Percentiles rank a stretch among this genome's conserved stretches.
These are phyloP conservation scores for Aromia moschata DNA, from an alignment of 2,888 invertebrate genomes.

Conservation along the genomic window DNA sequence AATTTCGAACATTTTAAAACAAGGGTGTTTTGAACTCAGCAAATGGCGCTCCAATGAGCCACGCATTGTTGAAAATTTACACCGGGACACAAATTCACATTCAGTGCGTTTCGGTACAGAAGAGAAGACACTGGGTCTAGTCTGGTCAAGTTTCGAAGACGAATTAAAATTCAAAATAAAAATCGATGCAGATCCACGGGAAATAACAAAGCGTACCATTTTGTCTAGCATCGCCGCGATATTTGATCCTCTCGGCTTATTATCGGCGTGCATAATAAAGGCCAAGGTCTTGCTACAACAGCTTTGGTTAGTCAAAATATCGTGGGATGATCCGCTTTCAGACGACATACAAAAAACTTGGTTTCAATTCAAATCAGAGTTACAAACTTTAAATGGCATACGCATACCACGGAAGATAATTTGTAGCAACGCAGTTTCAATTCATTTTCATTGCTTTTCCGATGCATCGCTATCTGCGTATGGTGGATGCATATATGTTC, in stretches of 20 bases:
- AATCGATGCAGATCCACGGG: background rate
- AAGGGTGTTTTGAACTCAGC: conserved; percentile 7
- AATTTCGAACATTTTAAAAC: background rate
- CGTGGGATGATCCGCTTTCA: conserved; percentile 14
- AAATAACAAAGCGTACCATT: background rate
- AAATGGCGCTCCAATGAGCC: conserved; percentile 20
- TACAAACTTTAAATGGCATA: background rate
- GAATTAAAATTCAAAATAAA: background rate
- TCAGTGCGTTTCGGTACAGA: background rate
- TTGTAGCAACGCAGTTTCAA: background rate
- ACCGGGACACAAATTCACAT: background rate
- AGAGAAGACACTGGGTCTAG: conserved; percentile 6
- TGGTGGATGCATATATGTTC: background rate
- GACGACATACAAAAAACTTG: background rate
- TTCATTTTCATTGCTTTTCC: background rate
- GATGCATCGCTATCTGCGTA: background rate
- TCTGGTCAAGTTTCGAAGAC: conserved; percentile 1
- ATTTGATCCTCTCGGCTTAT: conserved; percentile 17
- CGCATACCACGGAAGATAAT: background rate
- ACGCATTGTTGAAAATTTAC: background rate
- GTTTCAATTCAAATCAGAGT: background rate
- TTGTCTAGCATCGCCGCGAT: background rate
- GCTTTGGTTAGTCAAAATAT: conserved; percentile 15
- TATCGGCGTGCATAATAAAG: conserved; percentile 12
- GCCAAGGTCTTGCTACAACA: conserved; percentile 15